These are phyloP conservation scores for Apostichopus parvimensis DNA, from an alignment of 35 echinoderm and acorn worm species.

Conservation along the genomic window DNA sequence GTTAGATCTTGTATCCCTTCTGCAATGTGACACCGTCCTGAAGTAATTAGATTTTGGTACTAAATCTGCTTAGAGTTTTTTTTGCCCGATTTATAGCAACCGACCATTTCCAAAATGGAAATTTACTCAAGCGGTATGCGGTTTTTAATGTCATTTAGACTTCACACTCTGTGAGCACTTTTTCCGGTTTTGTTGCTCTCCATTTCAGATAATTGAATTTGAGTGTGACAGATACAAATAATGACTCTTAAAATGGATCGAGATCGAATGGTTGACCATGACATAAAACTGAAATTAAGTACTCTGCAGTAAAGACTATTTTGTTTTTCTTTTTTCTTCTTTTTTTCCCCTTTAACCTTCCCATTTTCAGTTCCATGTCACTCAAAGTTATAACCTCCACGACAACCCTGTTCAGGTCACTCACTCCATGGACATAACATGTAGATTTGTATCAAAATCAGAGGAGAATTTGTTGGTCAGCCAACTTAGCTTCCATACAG, in stretches of 20 bases:
- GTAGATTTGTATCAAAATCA: too few relatives aligned
- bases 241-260: not conserved
- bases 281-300: not conserved
- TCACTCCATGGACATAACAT: too few relatives aligned
- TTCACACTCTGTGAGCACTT: constrained; percentile 39
- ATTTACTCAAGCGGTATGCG: not conserved
- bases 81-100: not conserved
- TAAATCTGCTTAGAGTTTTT: constrained; percentile 13
- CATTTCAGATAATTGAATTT: constrained; percentile 23
- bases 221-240: constrained; percentile 1
- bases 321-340: not conserved
- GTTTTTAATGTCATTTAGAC: not conserved
- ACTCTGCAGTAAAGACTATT: not conserved
- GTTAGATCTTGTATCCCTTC: not conserved
- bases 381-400: not conserved
- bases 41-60: constrained; percentile 1
- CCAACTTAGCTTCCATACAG: too few relatives aligned
- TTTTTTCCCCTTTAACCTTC: not conserved
- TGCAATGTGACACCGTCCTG: not conserved
- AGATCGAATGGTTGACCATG: constrained; percentile 5
- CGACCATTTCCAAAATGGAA: not conserved
- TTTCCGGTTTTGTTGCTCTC: not conserved
- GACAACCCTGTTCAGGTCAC: too few relatives aligned
- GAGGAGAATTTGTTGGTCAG: too few relatives aligned
- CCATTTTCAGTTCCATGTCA: not conserved